A percentile compares a stretch with the other conserved stretches of the same genome.
Evolutionary conservation across 2,113 vertebrate species (phyloP).

Genomic region (human): DNA sequence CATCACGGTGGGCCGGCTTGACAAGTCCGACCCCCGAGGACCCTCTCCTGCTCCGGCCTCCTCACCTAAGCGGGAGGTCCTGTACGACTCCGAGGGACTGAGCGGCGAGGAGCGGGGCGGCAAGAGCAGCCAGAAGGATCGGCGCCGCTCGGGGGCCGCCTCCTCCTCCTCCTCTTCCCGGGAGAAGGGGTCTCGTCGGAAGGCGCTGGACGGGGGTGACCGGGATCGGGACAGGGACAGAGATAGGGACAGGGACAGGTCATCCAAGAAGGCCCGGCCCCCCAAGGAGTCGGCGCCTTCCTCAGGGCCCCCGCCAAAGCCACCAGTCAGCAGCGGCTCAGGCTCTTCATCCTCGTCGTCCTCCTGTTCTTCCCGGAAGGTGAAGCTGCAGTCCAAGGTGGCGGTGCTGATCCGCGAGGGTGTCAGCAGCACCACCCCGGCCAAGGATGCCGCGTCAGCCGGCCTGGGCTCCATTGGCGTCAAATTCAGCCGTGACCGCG

Average conservation of each 20-base stretch:
- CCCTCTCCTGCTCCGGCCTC: constrained; percentile 80
- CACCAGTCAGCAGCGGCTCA: constrained; percentile 40
- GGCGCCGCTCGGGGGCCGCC: constrained; percentile 44
- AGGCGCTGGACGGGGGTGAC: constrained; percentile 70
- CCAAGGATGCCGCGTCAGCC: constrained; percentile 77
- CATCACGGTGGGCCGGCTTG: constrained; percentile 89
- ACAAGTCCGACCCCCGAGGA: constrained; percentile 69
- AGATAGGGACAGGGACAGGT: constrained; percentile 77
- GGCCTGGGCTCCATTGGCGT: constrained; percentile 90
- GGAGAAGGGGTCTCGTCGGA: constrained; percentile 82
- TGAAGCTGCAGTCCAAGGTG: constrained; percentile 96
- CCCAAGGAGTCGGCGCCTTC: constrained; percentile 72
- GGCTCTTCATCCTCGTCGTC: constrained; percentile 47
- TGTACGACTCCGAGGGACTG: constrained; percentile 82
- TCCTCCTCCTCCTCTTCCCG: constrained; percentile 65
- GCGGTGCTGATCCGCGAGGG: constrained; percentile 93
- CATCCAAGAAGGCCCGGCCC: constrained; percentile 71
- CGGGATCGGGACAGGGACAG: constrained; percentile 82
- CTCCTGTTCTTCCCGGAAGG: constrained; percentile 84
- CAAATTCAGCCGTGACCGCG: constrained; percentile 94
- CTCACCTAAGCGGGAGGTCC: constrained; percentile 82
- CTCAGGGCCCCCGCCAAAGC: constrained; percentile 59
- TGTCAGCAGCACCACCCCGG: constrained; percentile 91
- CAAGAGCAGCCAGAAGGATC: constrained; percentile 67
- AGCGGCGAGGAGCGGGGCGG: constrained; percentile 74